These are phyloP conservation scores for Nephotettix cincticeps DNA, from an alignment of 1,140 invertebrate genomes.

Conservation along the genomic window DNA sequence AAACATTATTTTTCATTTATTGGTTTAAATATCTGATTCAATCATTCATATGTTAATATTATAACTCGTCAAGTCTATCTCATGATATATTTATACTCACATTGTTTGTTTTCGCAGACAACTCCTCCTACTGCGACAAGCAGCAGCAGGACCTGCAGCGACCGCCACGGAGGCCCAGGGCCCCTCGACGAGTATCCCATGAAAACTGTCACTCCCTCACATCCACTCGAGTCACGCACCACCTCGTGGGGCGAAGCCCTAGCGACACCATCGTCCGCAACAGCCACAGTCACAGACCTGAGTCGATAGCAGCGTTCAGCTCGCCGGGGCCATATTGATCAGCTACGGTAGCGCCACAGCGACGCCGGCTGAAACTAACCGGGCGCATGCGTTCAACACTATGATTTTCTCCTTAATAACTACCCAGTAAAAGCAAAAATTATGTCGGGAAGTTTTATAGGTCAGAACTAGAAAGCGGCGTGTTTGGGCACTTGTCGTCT, in stretches of 20 bases:
- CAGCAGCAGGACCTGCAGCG: background rate
- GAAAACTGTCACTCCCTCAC: background rate
- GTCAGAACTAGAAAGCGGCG: background rate
- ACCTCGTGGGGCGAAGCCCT: background rate
- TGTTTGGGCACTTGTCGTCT: no score
- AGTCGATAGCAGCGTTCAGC: background rate
- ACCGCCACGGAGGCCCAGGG: background rate
- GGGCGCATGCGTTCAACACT: background rate
- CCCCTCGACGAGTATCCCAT: constrained; percentile 8
- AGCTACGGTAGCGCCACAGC: background rate
- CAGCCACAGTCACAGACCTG: background rate
- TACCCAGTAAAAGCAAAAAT: constrained; percentile 1
- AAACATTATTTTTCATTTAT: no score
- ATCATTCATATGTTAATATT: no score
- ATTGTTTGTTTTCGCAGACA: background rate
- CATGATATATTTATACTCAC: background rate
- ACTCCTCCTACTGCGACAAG: background rate
- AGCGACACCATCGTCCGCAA: background rate
- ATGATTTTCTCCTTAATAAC: constrained; percentile 2
- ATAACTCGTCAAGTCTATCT: no score
- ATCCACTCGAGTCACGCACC: background rate
- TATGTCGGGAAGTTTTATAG: constrained; percentile 3
- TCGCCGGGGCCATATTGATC: constrained; percentile 4
- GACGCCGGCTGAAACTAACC: background rate
- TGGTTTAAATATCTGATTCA: no score